Percentiles rank a stretch among this genome's conserved stretches.
These are phyloP conservation scores for Alligator sinensis DNA, from an alignment of 2,113 vertebrate genomes.

Conservation along the genomic window DNA sequence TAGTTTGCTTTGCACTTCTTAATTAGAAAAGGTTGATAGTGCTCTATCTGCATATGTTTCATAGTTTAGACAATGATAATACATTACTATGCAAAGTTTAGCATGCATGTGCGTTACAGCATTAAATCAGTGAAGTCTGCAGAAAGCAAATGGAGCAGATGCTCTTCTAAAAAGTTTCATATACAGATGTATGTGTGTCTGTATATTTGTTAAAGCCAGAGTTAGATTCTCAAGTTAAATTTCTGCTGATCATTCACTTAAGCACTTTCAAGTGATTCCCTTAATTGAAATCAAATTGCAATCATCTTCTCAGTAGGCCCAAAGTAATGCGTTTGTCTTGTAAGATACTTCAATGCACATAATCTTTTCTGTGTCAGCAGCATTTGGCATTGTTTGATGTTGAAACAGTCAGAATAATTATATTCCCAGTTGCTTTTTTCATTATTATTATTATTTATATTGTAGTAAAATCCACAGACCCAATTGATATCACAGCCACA, in stretches of 20 bases:
- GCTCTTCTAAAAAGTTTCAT: not conserved
- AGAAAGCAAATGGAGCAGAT: not conserved
- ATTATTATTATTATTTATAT: not conserved
- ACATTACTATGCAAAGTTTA: not conserved
- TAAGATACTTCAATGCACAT: not conserved
- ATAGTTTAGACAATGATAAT: not conserved
- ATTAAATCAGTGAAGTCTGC: not conserved
- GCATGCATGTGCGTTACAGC: not conserved
- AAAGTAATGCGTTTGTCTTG: not conserved
- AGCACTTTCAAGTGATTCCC: not conserved
- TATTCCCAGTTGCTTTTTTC: not conserved
- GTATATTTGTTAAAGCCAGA: not conserved
- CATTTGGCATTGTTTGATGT: not conserved
- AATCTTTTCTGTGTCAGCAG: not conserved
- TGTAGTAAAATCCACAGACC: not conserved
- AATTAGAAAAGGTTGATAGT: not conserved
- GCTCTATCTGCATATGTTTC: not conserved
- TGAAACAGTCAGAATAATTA: not conserved
- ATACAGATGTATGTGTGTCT: not conserved
- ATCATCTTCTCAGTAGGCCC: not conserved
- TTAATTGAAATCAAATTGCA: slow-evolving; percentile 18
- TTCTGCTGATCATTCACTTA: not conserved
- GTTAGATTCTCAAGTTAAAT: not conserved
- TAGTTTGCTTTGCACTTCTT: not conserved
- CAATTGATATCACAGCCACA: not conserved